These are phyloP conservation scores for Somateria mollissima DNA, from an alignment of 2,797 vertebrate species.

Conservation along the genomic window DNA sequence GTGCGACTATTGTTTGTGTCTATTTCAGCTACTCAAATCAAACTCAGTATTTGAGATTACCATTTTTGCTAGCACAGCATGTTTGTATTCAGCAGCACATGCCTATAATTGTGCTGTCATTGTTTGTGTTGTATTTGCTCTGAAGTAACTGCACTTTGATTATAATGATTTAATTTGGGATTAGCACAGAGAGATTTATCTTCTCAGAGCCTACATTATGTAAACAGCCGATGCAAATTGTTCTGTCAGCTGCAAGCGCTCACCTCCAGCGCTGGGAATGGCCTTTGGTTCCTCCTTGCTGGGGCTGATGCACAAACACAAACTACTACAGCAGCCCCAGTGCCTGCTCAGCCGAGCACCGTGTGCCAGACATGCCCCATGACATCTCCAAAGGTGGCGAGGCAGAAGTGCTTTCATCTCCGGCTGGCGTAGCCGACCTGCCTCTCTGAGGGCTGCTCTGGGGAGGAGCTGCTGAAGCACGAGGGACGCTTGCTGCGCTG, in stretches of 20 bases:
- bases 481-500: not conserved
- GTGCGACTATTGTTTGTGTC: not conserved
- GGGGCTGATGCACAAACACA: not conserved
- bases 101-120: conserved; percentile 38
- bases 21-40: conserved; percentile 16
- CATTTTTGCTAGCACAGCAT: conserved; percentile 38
- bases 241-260: not conserved
- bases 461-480: not conserved
- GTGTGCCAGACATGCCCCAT: not conserved
- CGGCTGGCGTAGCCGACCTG: not conserved
- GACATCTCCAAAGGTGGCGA: not conserved
- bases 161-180: conserved; percentile 54
- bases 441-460: not conserved
- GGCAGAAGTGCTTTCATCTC: not conserved
- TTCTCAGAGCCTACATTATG: not conserved
- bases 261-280: not conserved
- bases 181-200: conserved; percentile 21
- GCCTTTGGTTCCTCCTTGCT: conserved; percentile 14
- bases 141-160: conserved; percentile 58
- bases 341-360: not conserved
- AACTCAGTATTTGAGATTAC: conserved; percentile 24
- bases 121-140: conserved; percentile 55
- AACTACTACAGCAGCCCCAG: not conserved
- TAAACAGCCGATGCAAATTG: conserved; percentile 18
- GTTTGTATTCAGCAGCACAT: conserved; percentile 57